Percentiles rank a stretch among this genome's conserved stretches.
Evolutionary conservation across 2,888 invertebrate species (phyloP).

Genomic region (Dastarcus helophoroides): DNA sequence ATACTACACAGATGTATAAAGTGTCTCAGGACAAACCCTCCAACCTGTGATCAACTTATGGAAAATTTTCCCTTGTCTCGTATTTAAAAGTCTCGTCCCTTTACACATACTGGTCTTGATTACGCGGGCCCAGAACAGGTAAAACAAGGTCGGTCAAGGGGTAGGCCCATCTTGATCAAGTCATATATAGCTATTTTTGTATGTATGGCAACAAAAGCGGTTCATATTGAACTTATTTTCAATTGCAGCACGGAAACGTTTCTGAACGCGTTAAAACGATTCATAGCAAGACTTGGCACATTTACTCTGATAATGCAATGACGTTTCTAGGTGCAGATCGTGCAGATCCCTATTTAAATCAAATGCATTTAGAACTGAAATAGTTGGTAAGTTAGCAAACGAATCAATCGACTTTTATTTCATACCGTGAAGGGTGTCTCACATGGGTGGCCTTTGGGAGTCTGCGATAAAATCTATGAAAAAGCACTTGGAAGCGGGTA

Average conservation of each 20-base stretch:
- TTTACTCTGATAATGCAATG: neutral
- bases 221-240: slow-evolving; percentile 2
- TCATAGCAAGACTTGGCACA: slow-evolving; percentile 2
- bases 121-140: slow-evolving; percentile 1
- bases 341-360: too few relatives aligned
- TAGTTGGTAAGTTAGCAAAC: too few relatives aligned
- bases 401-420: too few relatives aligned
- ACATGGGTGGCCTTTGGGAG: too few relatives aligned
- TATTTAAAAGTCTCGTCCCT: neutral
- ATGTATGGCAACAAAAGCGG: slow-evolving; percentile 2
- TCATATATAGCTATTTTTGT: slow-evolving; percentile 3
- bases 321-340: slow-evolving; percentile 1
- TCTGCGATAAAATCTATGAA: too few relatives aligned
- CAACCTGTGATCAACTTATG: slow-evolving; percentile 2
- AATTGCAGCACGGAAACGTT: slow-evolving; percentile 3
- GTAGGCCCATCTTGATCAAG: neutral
- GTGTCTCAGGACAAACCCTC: neutral
- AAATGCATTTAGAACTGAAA: too few relatives aligned
- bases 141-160: neutral
- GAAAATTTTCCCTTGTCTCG: neutral
- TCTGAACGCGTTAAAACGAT: slow-evolving; percentile 2
- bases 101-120: neutral
- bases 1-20: neutral
- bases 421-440: too few relatives aligned
- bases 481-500: too few relatives aligned